Conservation (phyloP, 2,888 invertebrate genomes). For the Rhopalosiphum nymphaeae region DNA sequence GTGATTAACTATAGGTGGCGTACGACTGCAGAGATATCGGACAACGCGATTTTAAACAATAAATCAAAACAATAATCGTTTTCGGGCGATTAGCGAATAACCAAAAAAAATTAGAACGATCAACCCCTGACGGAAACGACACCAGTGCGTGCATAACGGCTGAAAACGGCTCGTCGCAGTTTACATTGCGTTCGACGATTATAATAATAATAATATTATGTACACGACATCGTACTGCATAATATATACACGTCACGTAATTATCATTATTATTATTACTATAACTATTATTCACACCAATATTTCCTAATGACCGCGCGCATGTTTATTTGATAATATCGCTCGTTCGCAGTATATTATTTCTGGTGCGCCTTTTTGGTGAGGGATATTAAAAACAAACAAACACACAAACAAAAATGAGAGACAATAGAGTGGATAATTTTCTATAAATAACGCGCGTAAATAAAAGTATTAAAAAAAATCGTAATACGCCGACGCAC, state of each 20-base stretch:
- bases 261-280: not conserved
- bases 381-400: not conserved
- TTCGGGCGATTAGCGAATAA: not conserved
- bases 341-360: not conserved
- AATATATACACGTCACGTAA: not conserved
- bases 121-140: not conserved
- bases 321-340: not conserved
- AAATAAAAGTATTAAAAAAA: constrained; percentile 8
- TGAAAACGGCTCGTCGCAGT: not conserved
- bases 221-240: not conserved
- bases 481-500: not conserved
- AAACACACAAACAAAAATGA: not conserved
- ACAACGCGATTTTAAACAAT: not conserved
- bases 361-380: not conserved
- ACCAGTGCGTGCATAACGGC: not conserved
- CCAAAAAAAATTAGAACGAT: not conserved
- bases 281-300: constrained; percentile 31
- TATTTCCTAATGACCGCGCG: constrained; percentile 19
- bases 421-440: constrained; percentile 42
- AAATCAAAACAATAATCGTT: constrained; percentile 4
- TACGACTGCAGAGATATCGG: not conserved
- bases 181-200: not conserved
- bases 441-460: constrained; percentile 18
- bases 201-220: constrained; percentile 17
- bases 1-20: not conserved